These are phyloP conservation scores for Semotilus atromaculatus DNA, from an alignment of 2,797 vertebrate genomes.

Conservation along the genomic window DNA sequence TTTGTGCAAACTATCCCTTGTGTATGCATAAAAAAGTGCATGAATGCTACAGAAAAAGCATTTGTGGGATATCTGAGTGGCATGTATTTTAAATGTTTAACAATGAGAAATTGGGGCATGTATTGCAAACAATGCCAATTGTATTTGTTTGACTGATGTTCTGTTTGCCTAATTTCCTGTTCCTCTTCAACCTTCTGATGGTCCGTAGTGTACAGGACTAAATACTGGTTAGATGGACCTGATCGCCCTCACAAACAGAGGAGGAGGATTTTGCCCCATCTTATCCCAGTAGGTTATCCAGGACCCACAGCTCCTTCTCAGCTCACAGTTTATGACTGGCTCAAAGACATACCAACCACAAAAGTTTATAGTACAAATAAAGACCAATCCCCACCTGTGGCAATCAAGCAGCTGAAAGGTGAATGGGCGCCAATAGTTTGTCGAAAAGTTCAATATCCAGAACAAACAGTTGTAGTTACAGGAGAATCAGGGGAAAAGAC, in stretches of 20 bases:
- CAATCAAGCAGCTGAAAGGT: conserved; percentile 41
- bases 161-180: conserved; percentile 72
- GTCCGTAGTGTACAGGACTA: conserved; percentile 76
- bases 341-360: conserved; percentile 28
- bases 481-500: not conserved
- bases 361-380: conserved; percentile 3
- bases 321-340: conserved; percentile 16
- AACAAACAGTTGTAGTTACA: not conserved
- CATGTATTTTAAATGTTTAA: conserved; percentile 30
- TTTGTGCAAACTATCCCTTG: not conserved
- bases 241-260: conserved; percentile 76
- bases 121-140: conserved; percentile 32
- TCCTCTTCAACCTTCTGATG: conserved; percentile 75
- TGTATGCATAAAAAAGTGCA: conserved; percentile 1
- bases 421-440: conserved; percentile 69
- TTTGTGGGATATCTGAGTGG: conserved; percentile 6
- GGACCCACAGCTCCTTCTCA: conserved; percentile 31
- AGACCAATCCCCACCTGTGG: not conserved
- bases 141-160: conserved; percentile 53
- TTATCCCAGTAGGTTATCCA: conserved; percentile 65
- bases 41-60: conserved; percentile 14
- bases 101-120: conserved; percentile 14
- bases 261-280: conserved; percentile 71
- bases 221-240: conserved; percentile 80
- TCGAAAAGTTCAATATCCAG: conserved; percentile 63